A percentile compares a stretch with the other conserved stretches of the same genome.
Evolutionary conservation across 2,113 vertebrate genomes (phyloP).

Genomic region (Bambusicola thoracicus): DNA sequence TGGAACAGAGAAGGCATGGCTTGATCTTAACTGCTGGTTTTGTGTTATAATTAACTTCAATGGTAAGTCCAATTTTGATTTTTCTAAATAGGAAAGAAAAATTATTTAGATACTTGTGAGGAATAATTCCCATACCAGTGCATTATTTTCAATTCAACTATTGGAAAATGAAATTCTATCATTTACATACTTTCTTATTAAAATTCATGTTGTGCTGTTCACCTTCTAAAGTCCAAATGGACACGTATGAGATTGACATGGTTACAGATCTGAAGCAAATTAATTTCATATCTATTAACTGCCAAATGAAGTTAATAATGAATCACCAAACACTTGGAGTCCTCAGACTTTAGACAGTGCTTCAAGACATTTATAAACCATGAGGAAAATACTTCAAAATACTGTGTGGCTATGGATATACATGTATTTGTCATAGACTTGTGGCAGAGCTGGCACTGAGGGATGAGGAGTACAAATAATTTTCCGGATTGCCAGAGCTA

Average conservation of each 20-base stretch:
- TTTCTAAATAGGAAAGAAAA: not conserved
- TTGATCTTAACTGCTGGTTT: not conserved
- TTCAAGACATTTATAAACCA: not conserved
- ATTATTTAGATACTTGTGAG: not conserved
- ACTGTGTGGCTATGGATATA: not conserved
- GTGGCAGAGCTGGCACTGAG: not conserved
- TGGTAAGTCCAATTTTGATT: not conserved
- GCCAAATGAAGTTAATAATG: not conserved
- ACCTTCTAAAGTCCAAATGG: not conserved
- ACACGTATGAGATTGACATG: not conserved
- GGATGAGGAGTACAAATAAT: not conserved
- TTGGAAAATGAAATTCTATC: not conserved
- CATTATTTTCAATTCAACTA: not conserved
- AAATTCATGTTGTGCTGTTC: not conserved
- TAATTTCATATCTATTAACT: not conserved
- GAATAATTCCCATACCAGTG: not conserved
- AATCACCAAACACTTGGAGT: not conserved
- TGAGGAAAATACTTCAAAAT: not conserved
- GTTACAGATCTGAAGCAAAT: not conserved
- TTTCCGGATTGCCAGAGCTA: not conserved
- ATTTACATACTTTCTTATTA: not conserved
- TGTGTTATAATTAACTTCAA: not conserved
- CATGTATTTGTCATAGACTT: not conserved
- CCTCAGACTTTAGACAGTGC: not conserved
- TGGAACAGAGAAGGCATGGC: not conserved